Base-by-base conservation (phyloP, 2,888 invertebrate species). In the Eilema griseolum region DNA sequence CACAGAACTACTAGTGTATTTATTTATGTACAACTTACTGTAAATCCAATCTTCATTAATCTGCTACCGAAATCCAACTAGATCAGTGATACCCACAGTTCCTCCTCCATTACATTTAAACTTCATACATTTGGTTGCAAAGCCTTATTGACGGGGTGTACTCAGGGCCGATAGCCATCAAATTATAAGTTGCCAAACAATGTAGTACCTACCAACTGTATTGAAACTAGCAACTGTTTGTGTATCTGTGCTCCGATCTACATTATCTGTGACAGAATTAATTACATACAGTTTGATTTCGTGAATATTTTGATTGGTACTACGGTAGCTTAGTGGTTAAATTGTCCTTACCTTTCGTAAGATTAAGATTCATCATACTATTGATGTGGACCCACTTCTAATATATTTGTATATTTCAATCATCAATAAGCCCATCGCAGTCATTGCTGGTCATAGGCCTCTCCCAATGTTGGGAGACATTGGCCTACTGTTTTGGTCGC, bases 101-200 rank as follows among this genome's bases (percentile, higher is more conserved):
- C 12, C 33, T 46, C 26, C 31, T 37, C 41, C 24, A 65, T 69
- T n/a, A 46, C 64, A 61, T 46, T 46, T 59, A 67, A 73, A 73
- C 65, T 68, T 62, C 26, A 28, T 64, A 61, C 46, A 64, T 65
- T 71, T 61, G 67, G 64, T 60, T 41, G 66, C 67, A 60, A 57
- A 62, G 60, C 52, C n/a, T 57, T 72, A 72, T 66, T 72, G 69
- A 63, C 46, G 60, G 62, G 56, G 46, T 52, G 23, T 59, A 26
- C 28, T 11, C 33, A 11, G 37, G 62, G 8, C n/a, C 70, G 81
- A 81, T 81, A 78, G 80, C 65, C 74, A 82, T 82, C 82, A 82
- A 82, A 82, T 82, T 82, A 81, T 77, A 83, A 82, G 76, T 82
- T 83, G 65, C 63, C 28, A 46, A 76, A 82, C 77, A 78, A 76